phyloP scores from a whole-genome alignment of 1,140 invertebrate genomes.

The Steinernema khuongi region DNA sequence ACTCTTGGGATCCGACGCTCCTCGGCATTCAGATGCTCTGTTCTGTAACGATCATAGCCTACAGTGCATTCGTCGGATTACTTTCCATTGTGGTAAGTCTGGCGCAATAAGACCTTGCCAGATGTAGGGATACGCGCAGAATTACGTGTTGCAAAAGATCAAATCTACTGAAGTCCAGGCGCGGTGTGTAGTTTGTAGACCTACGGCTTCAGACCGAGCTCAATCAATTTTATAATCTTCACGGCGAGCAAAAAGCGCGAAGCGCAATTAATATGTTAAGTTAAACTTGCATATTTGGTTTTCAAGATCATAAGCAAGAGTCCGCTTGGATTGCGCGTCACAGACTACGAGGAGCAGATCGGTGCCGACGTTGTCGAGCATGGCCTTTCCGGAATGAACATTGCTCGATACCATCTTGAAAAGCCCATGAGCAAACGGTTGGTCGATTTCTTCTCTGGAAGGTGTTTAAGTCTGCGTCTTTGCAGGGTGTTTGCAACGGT shows the following conservation, averaged over 20 bases:
- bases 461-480: neutral
- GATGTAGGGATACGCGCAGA: no score
- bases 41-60: constrained; percentile 27
- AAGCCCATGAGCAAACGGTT: constrained; percentile 37
- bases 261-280: no score
- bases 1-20: constrained; percentile 32
- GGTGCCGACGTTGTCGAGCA: constrained; percentile 41
- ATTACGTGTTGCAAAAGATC: no score
- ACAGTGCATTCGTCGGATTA: constrained; percentile 28
- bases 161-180: no score
- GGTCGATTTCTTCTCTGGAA: neutral
- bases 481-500: constrained; percentile 39
- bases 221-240: no score
- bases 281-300: neutral
- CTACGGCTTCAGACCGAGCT: no score
- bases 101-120: no score
- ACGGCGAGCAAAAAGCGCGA: no score
- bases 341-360: constrained; percentile 43
- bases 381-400: constrained; percentile 36
- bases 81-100: constrained; percentile 32
- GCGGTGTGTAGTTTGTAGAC: no score
- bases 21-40: constrained; percentile 33
- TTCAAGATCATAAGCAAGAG: constrained; percentile 35
- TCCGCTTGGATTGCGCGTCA: constrained; percentile 37
- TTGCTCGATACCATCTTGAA: constrained; percentile 38